These are phyloP conservation scores for Serrognathus titanus DNA, from an alignment of 2,888 invertebrate species.

Conservation along the genomic window DNA sequence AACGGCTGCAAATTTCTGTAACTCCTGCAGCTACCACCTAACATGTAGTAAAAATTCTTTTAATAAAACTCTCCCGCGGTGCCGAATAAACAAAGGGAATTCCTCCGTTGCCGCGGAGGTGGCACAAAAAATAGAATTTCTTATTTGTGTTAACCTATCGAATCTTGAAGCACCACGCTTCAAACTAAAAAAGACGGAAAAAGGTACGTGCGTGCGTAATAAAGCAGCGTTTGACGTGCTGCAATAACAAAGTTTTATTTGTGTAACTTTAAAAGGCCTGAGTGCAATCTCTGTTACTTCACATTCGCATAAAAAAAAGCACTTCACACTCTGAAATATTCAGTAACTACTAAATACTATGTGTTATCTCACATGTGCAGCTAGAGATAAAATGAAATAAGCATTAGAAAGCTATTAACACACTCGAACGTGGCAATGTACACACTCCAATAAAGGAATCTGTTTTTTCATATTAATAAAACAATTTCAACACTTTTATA, in stretches of 20 bases:
- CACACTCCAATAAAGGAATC: too few species aligned
- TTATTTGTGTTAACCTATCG: slow-evolving; percentile 42
- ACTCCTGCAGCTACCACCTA: too few species aligned
- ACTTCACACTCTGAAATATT: not conserved
- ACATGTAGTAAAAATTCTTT: slow-evolving; percentile 30
- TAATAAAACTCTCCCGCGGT: slow-evolving; percentile 40
- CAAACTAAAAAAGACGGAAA: slow-evolving; percentile 5
- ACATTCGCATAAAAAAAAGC: slow-evolving; percentile 1
- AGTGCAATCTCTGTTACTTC: slow-evolving; percentile 19
- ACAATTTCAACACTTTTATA: too few species aligned
- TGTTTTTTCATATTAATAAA: too few species aligned
- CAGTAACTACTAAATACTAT: not conserved
- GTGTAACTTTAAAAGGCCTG: slow-evolving; percentile 41
- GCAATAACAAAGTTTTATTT: slow-evolving; percentile 40
- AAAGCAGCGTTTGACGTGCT: slow-evolving; percentile 34
- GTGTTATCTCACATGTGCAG: too few species aligned
- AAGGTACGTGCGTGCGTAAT: slow-evolving; percentile 1
- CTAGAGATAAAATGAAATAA: too few species aligned
- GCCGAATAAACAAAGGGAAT: slow-evolving; percentile 41
- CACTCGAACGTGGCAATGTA: too few species aligned
- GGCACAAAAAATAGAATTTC: slow-evolving; percentile 40
- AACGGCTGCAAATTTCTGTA: too few species aligned
- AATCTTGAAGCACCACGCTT: not conserved
- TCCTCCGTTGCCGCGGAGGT: slow-evolving; percentile 34
- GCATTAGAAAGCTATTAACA: too few species aligned